phyloP scores from a whole-genome alignment of 2,888 invertebrate genomes.

The Pachycephus smyrnensis region DNA sequence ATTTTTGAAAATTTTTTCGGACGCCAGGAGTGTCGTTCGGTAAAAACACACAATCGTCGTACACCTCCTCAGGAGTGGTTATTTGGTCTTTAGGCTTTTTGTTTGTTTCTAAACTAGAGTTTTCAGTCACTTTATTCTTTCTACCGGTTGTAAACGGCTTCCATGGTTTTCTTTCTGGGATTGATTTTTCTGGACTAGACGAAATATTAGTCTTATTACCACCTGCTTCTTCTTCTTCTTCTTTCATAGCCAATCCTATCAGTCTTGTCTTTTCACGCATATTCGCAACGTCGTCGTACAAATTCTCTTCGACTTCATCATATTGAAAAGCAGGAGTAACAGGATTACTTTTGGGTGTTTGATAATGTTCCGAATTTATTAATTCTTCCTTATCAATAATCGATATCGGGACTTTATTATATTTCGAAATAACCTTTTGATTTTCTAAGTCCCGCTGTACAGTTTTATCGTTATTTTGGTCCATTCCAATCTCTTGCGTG shows the following conservation, averaged over 20 bases:
- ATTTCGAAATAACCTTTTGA: neutral
- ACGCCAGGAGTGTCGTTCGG: neutral
- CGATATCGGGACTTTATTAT: neutral
- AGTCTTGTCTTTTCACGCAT: slow-evolving; percentile 39
- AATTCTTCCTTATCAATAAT: slow-evolving; percentile 26
- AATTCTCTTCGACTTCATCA: slow-evolving; percentile 36
- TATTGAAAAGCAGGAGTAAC: slow-evolving; percentile 6
- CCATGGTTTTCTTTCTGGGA: neutral
- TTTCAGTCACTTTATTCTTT: neutral
- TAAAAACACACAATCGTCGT: neutral
- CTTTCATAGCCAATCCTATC: neutral
- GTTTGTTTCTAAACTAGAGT: neutral
- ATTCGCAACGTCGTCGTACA: slow-evolving; percentile 59
- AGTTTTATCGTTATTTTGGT: slow-evolving; percentile 24
- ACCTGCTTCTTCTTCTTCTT: neutral
- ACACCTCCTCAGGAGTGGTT: neutral
- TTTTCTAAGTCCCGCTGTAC: neutral
- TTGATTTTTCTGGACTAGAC: neutral
- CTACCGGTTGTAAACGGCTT: neutral
- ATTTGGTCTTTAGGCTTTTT: neutral
- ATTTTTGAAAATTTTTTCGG: neutral
- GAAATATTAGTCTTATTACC: neutral
- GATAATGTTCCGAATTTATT: slow-evolving; percentile 47
- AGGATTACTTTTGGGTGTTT: slow-evolving; percentile 44
- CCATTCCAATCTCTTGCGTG: slow-evolving; percentile 14